Evolutionary conservation across 1,140 invertebrate genomes (phyloP).

Genomic region (Papilio dardanus): DNA sequence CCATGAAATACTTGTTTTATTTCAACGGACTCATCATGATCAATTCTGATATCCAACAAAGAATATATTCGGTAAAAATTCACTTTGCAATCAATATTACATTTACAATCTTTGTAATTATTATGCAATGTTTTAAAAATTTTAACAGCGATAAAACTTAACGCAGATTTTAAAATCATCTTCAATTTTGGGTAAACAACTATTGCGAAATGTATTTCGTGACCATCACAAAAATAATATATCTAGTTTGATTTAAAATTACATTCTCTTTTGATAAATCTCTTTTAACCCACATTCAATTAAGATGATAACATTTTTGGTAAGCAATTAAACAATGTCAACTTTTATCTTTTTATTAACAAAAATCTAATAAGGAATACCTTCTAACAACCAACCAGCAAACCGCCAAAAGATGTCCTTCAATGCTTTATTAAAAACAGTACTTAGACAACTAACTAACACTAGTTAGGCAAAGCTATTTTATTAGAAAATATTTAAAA

Average conservation of each 20-base stretch:
- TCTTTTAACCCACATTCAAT: slow-evolving; percentile 2
- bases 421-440: not conserved
- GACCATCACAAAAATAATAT: not conserved
- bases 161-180: not conserved
- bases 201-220: not conserved
- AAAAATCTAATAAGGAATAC: no score
- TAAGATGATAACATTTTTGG: slow-evolving; percentile 7
- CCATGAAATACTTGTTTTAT: no score
- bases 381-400: no score
- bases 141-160: not conserved
- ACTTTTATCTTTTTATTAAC: not conserved
- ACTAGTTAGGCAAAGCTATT: no score
- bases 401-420: not conserved
- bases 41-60: no score
- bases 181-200: slow-evolving; percentile 5
- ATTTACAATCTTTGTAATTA: not conserved
- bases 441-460: no score
- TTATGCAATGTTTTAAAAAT: not conserved
- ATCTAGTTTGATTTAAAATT: not conserved
- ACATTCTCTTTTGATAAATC: not conserved
- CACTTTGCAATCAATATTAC: not conserved
- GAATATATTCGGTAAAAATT: not conserved
- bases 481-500: no score
- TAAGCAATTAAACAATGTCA: not conserved
- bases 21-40: no score